A percentile compares a stretch with the other conserved stretches of the same genome.
Conservation (phyloP, 2,797 vertebrate genomes). For the Eurystomus glaucurus region DNA sequence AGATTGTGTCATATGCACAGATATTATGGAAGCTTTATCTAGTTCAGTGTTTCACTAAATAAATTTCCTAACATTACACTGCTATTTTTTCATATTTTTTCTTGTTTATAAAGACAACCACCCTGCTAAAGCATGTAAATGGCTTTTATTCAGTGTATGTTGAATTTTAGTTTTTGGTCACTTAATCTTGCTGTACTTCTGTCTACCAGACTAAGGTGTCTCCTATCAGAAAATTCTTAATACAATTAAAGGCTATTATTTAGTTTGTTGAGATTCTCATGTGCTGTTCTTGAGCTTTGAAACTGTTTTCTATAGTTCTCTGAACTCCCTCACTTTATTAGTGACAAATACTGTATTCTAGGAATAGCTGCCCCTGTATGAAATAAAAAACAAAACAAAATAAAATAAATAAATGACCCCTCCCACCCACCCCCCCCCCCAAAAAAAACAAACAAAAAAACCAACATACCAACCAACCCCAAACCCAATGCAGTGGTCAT, state of each 20-base stretch:
- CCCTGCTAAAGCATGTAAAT: not conserved
- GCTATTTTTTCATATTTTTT: not conserved
- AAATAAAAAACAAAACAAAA: not conserved
- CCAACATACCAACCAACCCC: no score
- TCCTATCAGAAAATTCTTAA: not conserved
- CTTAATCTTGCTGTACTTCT: not conserved
- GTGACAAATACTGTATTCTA: not conserved
- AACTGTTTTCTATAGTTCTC: not conserved
- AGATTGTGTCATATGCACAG: not conserved
- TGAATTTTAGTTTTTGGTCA: not conserved
- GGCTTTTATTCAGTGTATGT: not conserved
- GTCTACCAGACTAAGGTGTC: not conserved
- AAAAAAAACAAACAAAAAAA: no score
- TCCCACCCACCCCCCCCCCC: no score
- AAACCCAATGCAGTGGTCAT: not conserved
- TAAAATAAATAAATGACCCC: no score
- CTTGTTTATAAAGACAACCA: not conserved
- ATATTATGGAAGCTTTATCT: not conserved
- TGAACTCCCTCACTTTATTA: not conserved
- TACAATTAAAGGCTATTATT: not conserved
- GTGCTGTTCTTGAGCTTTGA: not conserved
- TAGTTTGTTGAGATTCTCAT: not conserved
- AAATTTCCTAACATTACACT: not conserved
- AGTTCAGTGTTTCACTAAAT: not conserved
- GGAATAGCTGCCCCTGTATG: not conserved